Evolutionary conservation across 2,797 vertebrate genomes (phyloP).

Genomic region (Hoplostethus mediterraneus): DNA sequence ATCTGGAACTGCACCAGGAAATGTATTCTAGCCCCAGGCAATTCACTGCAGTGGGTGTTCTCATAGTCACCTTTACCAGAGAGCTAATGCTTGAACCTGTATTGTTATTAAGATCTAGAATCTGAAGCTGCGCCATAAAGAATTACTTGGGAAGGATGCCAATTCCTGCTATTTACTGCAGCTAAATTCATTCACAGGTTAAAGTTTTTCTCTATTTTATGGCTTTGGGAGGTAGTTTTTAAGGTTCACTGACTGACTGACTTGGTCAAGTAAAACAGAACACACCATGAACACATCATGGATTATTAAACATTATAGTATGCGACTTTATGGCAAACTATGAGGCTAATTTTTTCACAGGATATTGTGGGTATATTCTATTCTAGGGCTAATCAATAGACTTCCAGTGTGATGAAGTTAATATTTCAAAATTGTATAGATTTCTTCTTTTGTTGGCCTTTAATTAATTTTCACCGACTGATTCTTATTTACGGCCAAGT

Average conservation of each 20-base stretch:
- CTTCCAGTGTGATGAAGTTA: no score
- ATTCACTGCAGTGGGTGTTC: background rate
- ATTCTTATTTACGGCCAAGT: no score
- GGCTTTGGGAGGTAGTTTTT: background rate
- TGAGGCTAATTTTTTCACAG: no score
- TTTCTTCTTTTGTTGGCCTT: no score
- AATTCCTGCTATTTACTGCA: background rate
- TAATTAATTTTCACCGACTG: no score
- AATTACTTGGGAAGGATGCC: background rate
- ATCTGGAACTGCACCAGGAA: slow-evolving; percentile 1
- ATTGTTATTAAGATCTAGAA: slow-evolving; percentile 10
- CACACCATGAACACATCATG: background rate
- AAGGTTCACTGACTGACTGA: background rate
- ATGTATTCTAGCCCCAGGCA: slow-evolving; percentile 11
- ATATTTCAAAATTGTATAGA: no score
- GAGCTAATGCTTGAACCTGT: slow-evolving; percentile 9
- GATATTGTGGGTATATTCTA: no score
- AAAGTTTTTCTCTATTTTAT: background rate
- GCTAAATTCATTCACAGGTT: background rate
- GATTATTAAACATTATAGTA: background rate
- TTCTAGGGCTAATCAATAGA: no score
- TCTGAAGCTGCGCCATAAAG: background rate
- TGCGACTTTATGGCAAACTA: no score
- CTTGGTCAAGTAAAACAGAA: background rate
- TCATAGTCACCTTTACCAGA: slow-evolving; percentile 11